These are phyloP conservation scores for Hystrix brachyura DNA, from an alignment of 2,113 vertebrate species.

Conservation along the genomic window DNA sequence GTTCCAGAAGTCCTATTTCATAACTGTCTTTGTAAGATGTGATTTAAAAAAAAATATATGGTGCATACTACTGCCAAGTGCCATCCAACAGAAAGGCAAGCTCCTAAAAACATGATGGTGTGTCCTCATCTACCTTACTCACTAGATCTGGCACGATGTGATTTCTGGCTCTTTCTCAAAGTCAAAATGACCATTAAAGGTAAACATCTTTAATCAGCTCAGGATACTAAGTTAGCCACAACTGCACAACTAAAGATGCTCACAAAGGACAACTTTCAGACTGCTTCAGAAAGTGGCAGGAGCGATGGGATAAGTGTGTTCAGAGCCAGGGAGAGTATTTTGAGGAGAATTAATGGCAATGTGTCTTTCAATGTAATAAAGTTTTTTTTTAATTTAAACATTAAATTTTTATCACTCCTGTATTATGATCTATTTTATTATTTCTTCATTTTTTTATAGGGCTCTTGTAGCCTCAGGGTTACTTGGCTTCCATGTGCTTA, in stretches of 20 bases:
- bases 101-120: background rate
- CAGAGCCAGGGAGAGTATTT: background rate
- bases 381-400: background rate
- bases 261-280: background rate
- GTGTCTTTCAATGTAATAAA: background rate
- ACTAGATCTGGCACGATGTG: background rate
- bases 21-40: background rate
- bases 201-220: background rate
- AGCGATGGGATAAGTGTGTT: background rate
- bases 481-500: background rate
- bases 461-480: background rate
- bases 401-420: background rate
- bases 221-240: background rate
- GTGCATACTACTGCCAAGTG: background rate
- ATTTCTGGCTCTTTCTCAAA: background rate
- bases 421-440: background rate
- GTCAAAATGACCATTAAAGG: background rate
- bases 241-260: background rate
- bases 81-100: background rate
- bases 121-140: background rate
- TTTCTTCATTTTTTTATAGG: background rate
- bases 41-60: background rate
- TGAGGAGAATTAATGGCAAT: background rate
- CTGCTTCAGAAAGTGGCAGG: background rate
- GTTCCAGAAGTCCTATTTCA: background rate